A percentile compares a stretch with the other conserved stretches of the same genome.
phyloP scores from a whole-genome alignment of 1,140 invertebrate genomes.

The Drosophila funebris region DNA sequence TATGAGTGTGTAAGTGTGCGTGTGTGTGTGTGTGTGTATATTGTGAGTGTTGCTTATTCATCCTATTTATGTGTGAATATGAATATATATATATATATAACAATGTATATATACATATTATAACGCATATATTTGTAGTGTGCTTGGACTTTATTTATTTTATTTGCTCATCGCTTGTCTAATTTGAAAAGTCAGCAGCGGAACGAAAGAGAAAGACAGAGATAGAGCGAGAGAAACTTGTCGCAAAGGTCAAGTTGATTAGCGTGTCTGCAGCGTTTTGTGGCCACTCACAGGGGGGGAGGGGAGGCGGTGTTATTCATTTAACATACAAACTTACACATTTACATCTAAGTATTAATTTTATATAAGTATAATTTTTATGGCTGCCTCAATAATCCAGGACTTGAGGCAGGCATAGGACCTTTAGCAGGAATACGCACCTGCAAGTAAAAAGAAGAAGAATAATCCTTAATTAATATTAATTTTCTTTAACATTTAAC shows the following conservation, averaged over 20 bases:
- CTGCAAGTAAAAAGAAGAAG: slow-evolving; percentile 47
- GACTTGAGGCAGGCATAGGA: slow-evolving; percentile 76
- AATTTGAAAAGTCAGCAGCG: slow-evolving; percentile 38
- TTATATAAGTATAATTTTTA: slow-evolving; percentile 45
- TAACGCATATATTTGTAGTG: slow-evolving; percentile 8
- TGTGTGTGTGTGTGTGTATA: background rate
- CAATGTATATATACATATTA: slow-evolving; percentile 7
- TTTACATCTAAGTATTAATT: slow-evolving; percentile 23
- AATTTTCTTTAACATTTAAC: slow-evolving; percentile 35
- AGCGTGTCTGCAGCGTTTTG: slow-evolving; percentile 44
- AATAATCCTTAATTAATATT: slow-evolving; percentile 19
- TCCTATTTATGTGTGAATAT: background rate
- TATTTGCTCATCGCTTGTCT: slow-evolving; percentile 39
- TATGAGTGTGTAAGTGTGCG: background rate
- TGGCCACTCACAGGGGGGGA: background rate
- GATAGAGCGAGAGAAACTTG: slow-evolving; percentile 40
- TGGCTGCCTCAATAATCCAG: slow-evolving; percentile 82
- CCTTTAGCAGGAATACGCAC: slow-evolving; percentile 61
- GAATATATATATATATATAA: background rate
- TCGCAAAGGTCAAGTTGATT: slow-evolving; percentile 73
- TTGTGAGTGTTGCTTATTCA: slow-evolving; percentile 19
- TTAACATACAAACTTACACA: slow-evolving; percentile 25
- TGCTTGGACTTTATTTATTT: slow-evolving; percentile 45
- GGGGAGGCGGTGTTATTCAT: background rate
- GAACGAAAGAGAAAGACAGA: slow-evolving; percentile 1